Base-by-base conservation (phyloP, 1,140 invertebrate genomes). In the Pantala flavescens region DNA sequence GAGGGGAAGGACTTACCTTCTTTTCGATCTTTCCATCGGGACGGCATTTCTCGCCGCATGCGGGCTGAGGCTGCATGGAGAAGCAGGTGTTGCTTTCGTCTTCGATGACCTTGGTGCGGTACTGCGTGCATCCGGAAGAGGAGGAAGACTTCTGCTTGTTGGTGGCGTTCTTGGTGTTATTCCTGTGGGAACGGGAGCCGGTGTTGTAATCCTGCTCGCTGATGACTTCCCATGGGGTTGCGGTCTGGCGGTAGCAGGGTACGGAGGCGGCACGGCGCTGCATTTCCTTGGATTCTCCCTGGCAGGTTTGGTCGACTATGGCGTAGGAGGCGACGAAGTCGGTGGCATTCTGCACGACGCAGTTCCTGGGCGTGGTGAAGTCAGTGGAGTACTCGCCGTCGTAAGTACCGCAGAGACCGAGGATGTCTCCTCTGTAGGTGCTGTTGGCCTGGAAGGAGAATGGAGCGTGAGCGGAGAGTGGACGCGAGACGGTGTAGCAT, bases 381-480 rank as follows among this genome's bases (percentile, higher is more conserved):
- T 91, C 89, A 75, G 87, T 84, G 36, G 80, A 77, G 7, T 80
- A 74, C 21, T 88, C 84, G 7, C 85, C 84, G 77, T 85, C 86
- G 82, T 86, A 88, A 43, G 83, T 84, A 11, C 90, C 90, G 78
- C 90, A 91, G 24, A 91, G 83, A 76, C 90, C 90, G 49, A 85
- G 84, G 28, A 87, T 80, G 12, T 80, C 78, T 75, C 85, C 83
- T 12, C 85, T 81, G 78, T 87, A 85, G 43, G 82, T 77, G 9
- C 81, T 79, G 16, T 78, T 79, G 36, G 79, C 77, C 80, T 82
- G 70, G 21, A 77, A 70, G 9, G 72, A 24, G 11, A 42, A 10
- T 21, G 7, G n/a, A 42, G 11, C 23, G 71, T 9, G 12, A 43
- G 10, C 42, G 42, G 72, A 2, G 63, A 23, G 24, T 73, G 0